A percentile compares a stretch with the other conserved stretches of the same genome.
phyloP scores from a whole-genome alignment of 2,113 vertebrate genomes.

The Perognathus longimembris region DNA sequence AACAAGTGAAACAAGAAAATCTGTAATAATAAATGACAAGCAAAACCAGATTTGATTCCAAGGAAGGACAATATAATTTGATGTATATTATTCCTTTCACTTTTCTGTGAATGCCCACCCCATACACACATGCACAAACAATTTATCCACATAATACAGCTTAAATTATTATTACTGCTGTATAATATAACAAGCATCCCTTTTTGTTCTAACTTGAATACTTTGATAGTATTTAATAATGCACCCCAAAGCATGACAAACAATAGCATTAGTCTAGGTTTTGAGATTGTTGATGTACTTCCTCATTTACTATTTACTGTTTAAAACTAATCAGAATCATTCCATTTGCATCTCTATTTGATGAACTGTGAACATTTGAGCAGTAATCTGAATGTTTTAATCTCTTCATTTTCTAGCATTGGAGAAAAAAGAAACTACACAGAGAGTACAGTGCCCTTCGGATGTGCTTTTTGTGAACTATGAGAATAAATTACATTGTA shows the following conservation, averaged over 20 bases:
- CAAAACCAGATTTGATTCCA: no score
- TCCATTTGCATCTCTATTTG: constrained; percentile 33
- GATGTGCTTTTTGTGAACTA: neutral
- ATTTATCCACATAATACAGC: no score
- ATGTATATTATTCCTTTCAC: no score
- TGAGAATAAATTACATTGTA: neutral
- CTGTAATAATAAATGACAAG: no score
- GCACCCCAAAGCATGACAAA: neutral
- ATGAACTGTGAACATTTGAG: constrained; percentile 39
- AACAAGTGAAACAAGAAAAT: neutral
- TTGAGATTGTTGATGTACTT: constrained; percentile 39
- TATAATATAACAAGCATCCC: neutral
- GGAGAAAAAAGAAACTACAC: neutral
- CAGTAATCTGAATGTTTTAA: constrained; percentile 38
- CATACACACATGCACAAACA: no score
- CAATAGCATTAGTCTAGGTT: neutral
- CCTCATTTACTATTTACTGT: constrained; percentile 9
- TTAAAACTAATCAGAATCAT: constrained; percentile 44
- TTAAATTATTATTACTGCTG: neutral
- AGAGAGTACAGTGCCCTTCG: neutral
- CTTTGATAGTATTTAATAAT: constrained; percentile 2
- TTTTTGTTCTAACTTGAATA: constrained; percentile 27
- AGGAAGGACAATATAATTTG: no score
- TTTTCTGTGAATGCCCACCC: no score
- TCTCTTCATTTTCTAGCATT: neutral